These are phyloP conservation scores for Tetragonula carbonaria DNA, from an alignment of 2,888 invertebrate species.

Conservation along the genomic window DNA sequence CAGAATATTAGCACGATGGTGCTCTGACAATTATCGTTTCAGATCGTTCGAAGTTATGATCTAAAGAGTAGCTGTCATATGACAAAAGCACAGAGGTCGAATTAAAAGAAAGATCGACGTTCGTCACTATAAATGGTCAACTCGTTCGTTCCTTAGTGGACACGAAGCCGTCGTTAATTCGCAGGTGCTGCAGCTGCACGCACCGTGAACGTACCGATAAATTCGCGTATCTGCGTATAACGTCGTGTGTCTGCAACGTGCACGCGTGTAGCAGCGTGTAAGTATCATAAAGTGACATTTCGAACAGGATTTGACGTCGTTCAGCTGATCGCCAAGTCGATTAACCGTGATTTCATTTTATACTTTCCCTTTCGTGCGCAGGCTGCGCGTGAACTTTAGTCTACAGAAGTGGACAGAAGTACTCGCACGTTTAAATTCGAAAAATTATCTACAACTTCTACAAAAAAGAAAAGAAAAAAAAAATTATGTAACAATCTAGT, in stretches of 20 bases:
- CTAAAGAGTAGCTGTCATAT: not conserved
- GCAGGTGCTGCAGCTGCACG: conserved; percentile 71
- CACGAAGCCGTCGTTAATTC: conserved; percentile 33
- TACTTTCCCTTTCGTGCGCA: conserved; percentile 31
- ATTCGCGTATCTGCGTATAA: conserved; percentile 15
- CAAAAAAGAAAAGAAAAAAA: no score
- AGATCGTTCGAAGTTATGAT: no score
- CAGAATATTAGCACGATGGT: no score
- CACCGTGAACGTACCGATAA: conserved; percentile 14
- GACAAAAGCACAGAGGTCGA: not conserved
- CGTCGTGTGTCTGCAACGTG: conserved; percentile 17
- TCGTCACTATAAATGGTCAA: conserved; percentile 17
- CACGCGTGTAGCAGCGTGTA: conserved; percentile 6
- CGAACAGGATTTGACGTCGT: conserved; percentile 9
- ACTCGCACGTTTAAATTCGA: no score
- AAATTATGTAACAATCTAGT: no score
- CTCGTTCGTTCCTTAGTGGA: conserved; percentile 30
- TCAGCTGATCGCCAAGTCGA: not conserved
- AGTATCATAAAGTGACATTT: conserved; percentile 45
- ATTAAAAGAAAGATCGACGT: not conserved
- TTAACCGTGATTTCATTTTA: conserved; percentile 7
- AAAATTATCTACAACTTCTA: no score
- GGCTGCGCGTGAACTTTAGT: not conserved
- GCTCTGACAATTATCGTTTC: no score
- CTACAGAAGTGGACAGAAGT: no score